Conservation (phyloP, 2,113 vertebrate species). For the Heteronetta atricapilla region DNA sequence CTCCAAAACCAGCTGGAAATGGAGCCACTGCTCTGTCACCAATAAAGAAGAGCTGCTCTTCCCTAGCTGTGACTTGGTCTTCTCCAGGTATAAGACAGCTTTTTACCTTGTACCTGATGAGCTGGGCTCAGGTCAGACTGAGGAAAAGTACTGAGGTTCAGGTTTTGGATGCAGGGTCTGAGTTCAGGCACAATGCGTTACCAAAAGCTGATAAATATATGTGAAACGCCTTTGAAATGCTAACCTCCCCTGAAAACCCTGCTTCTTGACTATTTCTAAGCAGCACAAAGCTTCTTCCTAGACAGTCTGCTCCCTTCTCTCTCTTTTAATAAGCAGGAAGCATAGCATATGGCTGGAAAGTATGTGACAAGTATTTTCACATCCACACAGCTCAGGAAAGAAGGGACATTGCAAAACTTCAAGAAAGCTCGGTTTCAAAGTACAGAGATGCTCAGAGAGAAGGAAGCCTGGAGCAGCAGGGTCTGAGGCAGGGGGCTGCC, state of each 20-base stretch:
- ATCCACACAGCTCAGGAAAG: neutral
- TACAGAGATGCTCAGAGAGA: neutral
- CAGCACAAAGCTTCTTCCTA: neutral
- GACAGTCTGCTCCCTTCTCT: conserved; percentile 8
- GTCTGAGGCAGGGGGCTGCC: rapidly evolving
- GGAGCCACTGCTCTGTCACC: neutral
- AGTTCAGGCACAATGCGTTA: neutral
- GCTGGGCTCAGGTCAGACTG: neutral
- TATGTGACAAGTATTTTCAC: neutral
- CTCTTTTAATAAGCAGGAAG: conserved; percentile 47
- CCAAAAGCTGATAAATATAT: conserved; percentile 25
- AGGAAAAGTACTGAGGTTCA: neutral
- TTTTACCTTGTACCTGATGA: neutral
- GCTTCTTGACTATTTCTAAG: conserved; percentile 16
- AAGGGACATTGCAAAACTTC: neutral
- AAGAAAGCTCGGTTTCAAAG: neutral
- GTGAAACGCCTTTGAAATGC: conserved; percentile 45
- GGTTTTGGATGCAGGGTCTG: neutral
- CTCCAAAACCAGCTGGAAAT: neutral
- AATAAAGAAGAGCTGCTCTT: neutral
- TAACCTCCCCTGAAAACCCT: conserved; percentile 5
- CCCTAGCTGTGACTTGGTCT: neutral
- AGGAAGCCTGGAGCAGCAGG: neutral
- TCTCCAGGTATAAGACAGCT: neutral
- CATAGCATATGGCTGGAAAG: neutral